Evolutionary conservation across 1,140 invertebrate genomes (phyloP).

Genomic region (Odontomachus brunneus): DNA sequence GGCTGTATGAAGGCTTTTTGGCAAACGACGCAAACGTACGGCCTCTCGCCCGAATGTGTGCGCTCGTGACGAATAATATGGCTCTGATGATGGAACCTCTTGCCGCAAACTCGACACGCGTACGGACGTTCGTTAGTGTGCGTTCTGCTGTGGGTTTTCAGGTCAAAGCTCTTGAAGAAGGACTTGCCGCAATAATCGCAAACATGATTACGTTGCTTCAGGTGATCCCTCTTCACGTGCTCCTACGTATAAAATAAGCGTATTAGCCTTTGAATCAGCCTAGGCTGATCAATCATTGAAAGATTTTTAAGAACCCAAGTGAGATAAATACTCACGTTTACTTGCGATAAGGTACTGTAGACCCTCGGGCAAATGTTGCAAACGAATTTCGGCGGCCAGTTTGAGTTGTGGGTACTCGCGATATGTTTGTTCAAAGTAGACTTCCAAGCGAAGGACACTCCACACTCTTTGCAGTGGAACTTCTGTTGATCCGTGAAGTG

Average conservation of each 20-base stretch:
- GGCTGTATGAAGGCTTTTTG: conserved; percentile 78
- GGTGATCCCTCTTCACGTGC: conserved; percentile 76
- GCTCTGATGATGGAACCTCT: conserved; percentile 84
- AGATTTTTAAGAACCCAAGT: too few relatives aligned
- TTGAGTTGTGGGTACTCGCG: conserved; percentile 76
- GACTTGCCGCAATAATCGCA: conserved; percentile 80
- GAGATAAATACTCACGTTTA: conserved; percentile 75
- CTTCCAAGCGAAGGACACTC: conserved; percentile 81
- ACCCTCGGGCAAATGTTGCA: conserved; percentile 82
- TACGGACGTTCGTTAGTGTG: conserved; percentile 87
- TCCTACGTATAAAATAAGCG: conserved; percentile 54
- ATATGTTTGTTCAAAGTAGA: conserved; percentile 82
- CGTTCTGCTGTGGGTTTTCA: conserved; percentile 83
- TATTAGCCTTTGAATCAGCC: neutral
- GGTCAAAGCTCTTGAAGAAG: conserved; percentile 82
- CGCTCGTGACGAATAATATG: conserved; percentile 82
- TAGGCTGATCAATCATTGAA: too few relatives aligned
- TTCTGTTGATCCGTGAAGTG: conserved; percentile 82
- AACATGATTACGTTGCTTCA: conserved; percentile 80
- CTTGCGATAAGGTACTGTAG: conserved; percentile 80
- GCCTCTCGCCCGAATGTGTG: conserved; percentile 83
- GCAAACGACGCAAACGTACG: conserved; percentile 78
- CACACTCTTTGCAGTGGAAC: conserved; percentile 81
- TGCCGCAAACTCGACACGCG: conserved; percentile 85
- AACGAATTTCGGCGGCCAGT: conserved; percentile 79